These are phyloP conservation scores for Grammomys surdaster DNA, from an alignment of 2,113 vertebrate species.

Conservation along the genomic window DNA sequence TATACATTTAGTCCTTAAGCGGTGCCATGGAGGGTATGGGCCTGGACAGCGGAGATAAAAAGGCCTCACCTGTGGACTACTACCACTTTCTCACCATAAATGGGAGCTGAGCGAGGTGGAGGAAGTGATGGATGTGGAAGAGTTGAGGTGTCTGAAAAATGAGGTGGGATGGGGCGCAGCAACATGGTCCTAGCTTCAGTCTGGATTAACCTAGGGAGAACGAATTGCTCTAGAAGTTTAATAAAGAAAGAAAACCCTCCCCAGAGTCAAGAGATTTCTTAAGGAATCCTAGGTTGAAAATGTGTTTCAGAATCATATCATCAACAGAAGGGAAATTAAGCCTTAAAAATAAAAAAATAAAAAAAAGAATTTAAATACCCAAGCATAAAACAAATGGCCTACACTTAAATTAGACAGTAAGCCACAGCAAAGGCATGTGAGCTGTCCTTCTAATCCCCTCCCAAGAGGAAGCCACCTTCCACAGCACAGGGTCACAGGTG, in stretches of 20 bases:
- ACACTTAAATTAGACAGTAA: slow-evolving; percentile 37
- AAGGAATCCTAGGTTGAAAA: slow-evolving; percentile 70
- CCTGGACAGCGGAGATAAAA: not conserved
- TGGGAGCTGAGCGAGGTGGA: not conserved
- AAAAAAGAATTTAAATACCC: slow-evolving; percentile 58
- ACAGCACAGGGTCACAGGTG: not conserved
- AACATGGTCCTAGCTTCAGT: not conserved
- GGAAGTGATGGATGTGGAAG: not conserved
- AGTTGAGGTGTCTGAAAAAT: not conserved
- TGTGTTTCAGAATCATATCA: slow-evolving; percentile 67
- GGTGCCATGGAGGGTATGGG: not conserved
- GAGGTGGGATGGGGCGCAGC: not conserved
- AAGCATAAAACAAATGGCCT: slow-evolving; percentile 67
- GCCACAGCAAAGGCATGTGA: not conserved
- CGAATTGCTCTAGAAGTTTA: slow-evolving; percentile 47
- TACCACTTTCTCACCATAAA: not conserved
- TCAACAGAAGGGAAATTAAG: slow-evolving; percentile 71
- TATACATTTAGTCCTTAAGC: slow-evolving; percentile 6
- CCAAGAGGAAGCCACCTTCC: slow-evolving; percentile 40
- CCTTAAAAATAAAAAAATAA: slow-evolving; percentile 61
- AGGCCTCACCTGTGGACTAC: not conserved
- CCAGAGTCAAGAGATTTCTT: slow-evolving; percentile 61
- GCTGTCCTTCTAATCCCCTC: slow-evolving; percentile 26
- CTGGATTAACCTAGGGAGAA: not conserved
- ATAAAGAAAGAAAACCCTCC: slow-evolving; percentile 67